Conservation (phyloP, 2,113 vertebrate genomes). For the Symphodus melops region DNA sequence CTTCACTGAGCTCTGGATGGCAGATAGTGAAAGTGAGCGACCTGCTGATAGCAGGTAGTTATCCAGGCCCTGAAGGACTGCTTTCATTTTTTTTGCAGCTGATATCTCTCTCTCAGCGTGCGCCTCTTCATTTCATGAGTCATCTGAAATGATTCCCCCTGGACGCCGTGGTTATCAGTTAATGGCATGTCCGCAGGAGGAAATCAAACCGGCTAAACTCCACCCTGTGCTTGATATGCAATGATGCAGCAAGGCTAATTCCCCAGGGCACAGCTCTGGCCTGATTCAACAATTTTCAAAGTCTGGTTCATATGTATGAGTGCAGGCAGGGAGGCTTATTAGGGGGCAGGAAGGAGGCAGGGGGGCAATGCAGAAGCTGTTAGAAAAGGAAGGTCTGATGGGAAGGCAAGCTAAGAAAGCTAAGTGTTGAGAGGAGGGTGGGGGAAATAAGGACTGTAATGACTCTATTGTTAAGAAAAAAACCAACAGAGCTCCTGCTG, state of each 20-base stretch:
- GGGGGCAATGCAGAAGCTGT: constrained; percentile 11
- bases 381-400: constrained; percentile 13
- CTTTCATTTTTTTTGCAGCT: constrained; percentile 51
- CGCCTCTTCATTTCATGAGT: constrained; percentile 70
- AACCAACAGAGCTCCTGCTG: background rate
- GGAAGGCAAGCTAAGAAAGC: constrained; percentile 12
- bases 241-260: constrained; percentile 68
- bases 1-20: constrained; percentile 25
- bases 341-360: constrained; percentile 15
- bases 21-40: constrained; percentile 1
- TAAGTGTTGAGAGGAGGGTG: background rate
- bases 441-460: background rate
- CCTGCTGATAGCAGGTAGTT: constrained; percentile 54
- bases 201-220: constrained; percentile 65
- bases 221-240: constrained; percentile 63
- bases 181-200: constrained; percentile 66
- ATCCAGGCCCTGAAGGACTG: constrained; percentile 56
- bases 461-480: constrained; percentile 15
- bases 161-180: constrained; percentile 69
- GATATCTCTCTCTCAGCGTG: constrained; percentile 50
- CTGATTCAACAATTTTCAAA: constrained; percentile 68
- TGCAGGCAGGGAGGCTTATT: constrained; percentile 41
- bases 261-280: constrained; percentile 35
- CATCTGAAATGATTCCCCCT: constrained; percentile 61
- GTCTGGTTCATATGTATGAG: constrained; percentile 32